A percentile compares a stretch with the other conserved stretches of the same genome.
Conservation (phyloP, 2,797 vertebrate genomes). For the Picus viridis region DNA sequence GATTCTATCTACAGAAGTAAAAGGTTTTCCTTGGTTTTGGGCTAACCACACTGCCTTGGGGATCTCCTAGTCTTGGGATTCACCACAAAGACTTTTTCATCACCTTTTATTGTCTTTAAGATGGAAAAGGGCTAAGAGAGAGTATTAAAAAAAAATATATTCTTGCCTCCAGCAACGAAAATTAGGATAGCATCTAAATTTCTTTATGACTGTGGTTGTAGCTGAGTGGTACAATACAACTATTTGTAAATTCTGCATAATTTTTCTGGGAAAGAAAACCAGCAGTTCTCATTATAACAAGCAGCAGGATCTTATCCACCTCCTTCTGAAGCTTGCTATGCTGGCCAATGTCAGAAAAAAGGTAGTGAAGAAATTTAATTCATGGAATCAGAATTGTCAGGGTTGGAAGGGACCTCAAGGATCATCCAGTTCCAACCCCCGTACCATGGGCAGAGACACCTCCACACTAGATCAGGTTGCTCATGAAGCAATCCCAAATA, state of each 20-base stretch:
- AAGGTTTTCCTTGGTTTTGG: background rate
- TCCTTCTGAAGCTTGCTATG: background rate
- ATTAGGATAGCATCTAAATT: background rate
- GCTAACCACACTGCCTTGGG: slow-evolving; percentile 21
- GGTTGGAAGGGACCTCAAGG: no score
- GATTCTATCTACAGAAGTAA: slow-evolving; percentile 15
- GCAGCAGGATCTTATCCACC: background rate
- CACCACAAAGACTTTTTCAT: slow-evolving; percentile 35
- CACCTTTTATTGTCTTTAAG: slow-evolving; percentile 18
- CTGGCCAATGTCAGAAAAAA: background rate
- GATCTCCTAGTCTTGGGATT: background rate
- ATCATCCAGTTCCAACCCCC: no score
- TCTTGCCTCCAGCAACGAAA: background rate
- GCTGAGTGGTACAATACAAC: background rate
- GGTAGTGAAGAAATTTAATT: background rate
- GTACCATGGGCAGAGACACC: no score
- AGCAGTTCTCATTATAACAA: background rate
- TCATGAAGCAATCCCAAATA: background rate
- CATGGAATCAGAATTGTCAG: no score
- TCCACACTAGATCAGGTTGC: no score
- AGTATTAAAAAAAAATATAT: no score
- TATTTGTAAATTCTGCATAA: background rate
- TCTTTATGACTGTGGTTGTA: background rate
- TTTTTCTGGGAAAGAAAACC: background rate
- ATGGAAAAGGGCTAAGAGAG: background rate